Conservation (phyloP, 2,888 invertebrate species). For the Pediacus dermestoides region DNA sequence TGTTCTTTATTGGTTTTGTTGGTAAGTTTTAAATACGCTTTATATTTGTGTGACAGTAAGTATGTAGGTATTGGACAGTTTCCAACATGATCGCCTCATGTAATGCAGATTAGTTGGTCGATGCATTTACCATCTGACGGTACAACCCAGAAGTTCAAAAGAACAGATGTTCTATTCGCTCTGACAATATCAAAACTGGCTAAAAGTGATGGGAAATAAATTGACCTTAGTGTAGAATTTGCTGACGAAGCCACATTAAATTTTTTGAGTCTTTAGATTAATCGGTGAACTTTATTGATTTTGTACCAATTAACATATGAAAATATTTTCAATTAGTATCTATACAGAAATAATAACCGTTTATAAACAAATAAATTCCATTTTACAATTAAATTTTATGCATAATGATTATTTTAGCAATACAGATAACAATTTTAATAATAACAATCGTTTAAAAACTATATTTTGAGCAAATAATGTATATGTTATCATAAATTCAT, state of each 20-base stretch:
- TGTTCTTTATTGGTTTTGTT: too few species aligned
- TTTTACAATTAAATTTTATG: too few species aligned
- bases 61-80: conserved; percentile 29
- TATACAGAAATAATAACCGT: neutral
- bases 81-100: conserved; percentile 39
- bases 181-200: conserved; percentile 28
- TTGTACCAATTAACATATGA: conserved; percentile 4
- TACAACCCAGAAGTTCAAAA: conserved; percentile 30
- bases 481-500: conserved; percentile 5
- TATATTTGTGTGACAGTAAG: conserved; percentile 3
- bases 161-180: conserved; percentile 32
- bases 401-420: too few species aligned
- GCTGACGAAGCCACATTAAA: too few species aligned
- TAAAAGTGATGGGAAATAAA: conserved; percentile 24
- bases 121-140: conserved; percentile 29
- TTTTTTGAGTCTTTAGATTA: too few species aligned
- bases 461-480: neutral
- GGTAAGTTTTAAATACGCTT: conserved; percentile 1
- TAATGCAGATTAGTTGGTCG: conserved; percentile 40
- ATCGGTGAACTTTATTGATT: too few species aligned
- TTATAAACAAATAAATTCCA: neutral
- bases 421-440: too few species aligned
- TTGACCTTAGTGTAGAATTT: neutral
- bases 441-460: neutral
- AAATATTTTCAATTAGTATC: conserved; percentile 7